Base-by-base conservation (phyloP, 2,797 vertebrate genomes). In the Tympanoctomys barrerae region DNA sequence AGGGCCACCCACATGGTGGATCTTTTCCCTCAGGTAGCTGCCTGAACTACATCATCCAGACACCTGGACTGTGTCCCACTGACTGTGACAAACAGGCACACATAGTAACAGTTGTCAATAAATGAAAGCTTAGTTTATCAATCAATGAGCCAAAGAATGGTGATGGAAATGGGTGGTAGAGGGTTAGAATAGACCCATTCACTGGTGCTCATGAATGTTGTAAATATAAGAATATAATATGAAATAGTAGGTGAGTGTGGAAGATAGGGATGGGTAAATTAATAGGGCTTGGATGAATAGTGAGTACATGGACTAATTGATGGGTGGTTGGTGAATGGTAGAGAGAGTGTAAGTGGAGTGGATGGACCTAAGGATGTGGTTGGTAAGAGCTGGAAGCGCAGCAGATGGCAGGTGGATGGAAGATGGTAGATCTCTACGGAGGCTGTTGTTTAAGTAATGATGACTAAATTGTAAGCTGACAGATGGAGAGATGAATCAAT, bases 371-470 rank as follows among this genome's bases (percentile, higher is more conserved):
- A 28, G 42, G 73, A 13, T 28, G 13, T 4, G 33, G 31, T 1
- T 7, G 62, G 2, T 5, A 16, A 18, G 28, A 9, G 0, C 21
- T 9, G 28, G 81, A 71, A 59, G 28, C 24, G 13, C 8, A 18
- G 42, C 0, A 21, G 19, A 16, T 3, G 21, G 24, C 19, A 21
- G 49, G 8, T 24, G 10, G 22, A 39, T 7, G 36, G 82, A 73
- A 21, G 79, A 2, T 5, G 71, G 66, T 19, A 9, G 36, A 4
- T 3, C 10, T 11, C 5, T 31, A n/a, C 52, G 0, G 6, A 36
- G 36, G 79, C 24, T 2, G 79, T 49, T 31, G 59, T 19, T 19
- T 42, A 82, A 68, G 64, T 12, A 16, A 42, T 1, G 39, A 39
- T 4, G 36, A 24, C 7, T 7, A 31, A 39, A 28, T 2, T 19